Evolutionary conservation across 2,888 invertebrate species (phyloP), one percentile per base, ranked within the genome.

Genomic region (Epicampocera succincta): DNA sequence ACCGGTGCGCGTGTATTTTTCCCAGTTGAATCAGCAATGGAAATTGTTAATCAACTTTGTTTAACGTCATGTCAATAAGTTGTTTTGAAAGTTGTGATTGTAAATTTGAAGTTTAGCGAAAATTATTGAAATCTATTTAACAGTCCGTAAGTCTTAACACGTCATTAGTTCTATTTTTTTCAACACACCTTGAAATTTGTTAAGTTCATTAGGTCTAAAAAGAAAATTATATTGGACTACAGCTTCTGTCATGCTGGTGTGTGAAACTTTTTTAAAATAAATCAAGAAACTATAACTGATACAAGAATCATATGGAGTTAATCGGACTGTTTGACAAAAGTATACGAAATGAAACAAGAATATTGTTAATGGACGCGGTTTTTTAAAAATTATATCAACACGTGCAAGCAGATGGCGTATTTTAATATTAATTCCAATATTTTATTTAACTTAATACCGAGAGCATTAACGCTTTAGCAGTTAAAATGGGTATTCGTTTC

Each of bases 141-240:
- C 9, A 38, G n/a, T 38, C 19, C 29, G 17, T 13, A 25, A 54
- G n/a, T n/a, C 21, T 19, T 40, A 29, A 21, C 8, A 42, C 44
- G 15, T 33, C 33, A 33, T 12, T 75, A 58, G 19, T 25, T 25
- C 40, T 66, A 58, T 52, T 17, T 72, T 44, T 56, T 15, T 44
- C 42, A 42, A 33, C 58, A 75, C 66, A 60, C 79, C 72, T 46
- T 61, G 66, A 73, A 79, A 61, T 60, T 54, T 60, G 44, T 52
- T 42, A 61, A 73, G 68, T 79, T 79, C 79, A 73, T 68, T 66
- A 60, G 79, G 79, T 68, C 79, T 68, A 50, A 19, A 58, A 33
- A 8, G 42, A 52, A 72, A 61, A 61, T 52, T 61, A 15, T 17
- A 58, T 38, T 25, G 40, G 15, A 12, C 48, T 66, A 21, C 50